Percentiles rank a stretch among this genome's conserved stretches.
Conservation (phyloP, 2,113 vertebrate species). For the Solea solea region DNA sequence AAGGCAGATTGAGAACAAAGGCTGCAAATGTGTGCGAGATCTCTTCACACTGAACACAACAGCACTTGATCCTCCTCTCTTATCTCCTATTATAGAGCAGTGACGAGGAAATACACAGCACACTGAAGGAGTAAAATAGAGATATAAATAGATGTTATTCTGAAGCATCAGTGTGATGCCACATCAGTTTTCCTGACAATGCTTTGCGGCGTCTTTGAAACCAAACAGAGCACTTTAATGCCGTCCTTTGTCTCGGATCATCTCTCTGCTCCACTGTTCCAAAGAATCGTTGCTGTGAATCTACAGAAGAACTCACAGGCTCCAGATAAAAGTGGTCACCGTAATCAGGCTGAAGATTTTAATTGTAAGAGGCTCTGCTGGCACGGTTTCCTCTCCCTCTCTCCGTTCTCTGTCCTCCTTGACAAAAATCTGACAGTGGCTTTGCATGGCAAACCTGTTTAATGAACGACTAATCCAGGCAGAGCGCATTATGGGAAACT, state of each 20-base stretch:
- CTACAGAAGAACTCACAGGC: constrained; percentile 77
- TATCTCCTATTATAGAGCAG: constrained; percentile 35
- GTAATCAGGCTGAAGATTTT: constrained; percentile 78
- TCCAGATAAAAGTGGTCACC: constrained; percentile 75
- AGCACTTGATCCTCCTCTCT: constrained; percentile 43
- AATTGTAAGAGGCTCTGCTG: constrained; percentile 78
- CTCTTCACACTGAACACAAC: constrained; percentile 54
- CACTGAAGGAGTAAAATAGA: constrained; percentile 54
- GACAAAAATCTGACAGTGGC: constrained; percentile 86
- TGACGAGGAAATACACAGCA: constrained; percentile 42
- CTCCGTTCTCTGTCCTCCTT: constrained; percentile 72
- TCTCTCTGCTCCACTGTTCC: constrained; percentile 68
- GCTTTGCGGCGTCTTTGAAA: constrained; percentile 62
- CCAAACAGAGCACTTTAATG: constrained; percentile 70
- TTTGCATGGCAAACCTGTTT: constrained; percentile 86
- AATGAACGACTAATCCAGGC: constrained; percentile 83
- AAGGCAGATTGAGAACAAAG: constrained; percentile 42
- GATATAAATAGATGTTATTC: constrained; percentile 79
- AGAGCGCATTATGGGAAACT: constrained; percentile 84
- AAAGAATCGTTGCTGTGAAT: constrained; percentile 72
- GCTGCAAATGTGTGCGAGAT: constrained; percentile 57
- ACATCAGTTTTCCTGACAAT: constrained; percentile 70
- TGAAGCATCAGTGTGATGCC: constrained; percentile 71
- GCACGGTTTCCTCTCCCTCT: constrained; percentile 68
- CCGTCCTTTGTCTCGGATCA: constrained; percentile 68